phyloP scores from a whole-genome alignment of 2,888 invertebrate species.

The Dynastes grantii region DNA sequence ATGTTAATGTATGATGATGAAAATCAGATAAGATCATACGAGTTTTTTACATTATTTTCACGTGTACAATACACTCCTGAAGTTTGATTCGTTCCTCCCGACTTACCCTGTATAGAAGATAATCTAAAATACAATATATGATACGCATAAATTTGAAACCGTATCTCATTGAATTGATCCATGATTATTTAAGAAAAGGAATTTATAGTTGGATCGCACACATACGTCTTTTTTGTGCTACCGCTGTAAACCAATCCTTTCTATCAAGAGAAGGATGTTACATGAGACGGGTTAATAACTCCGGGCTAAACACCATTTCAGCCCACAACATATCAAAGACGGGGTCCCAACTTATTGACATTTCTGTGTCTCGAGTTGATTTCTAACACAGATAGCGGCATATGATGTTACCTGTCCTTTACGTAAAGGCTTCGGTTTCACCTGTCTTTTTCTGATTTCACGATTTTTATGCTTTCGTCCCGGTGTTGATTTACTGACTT shows the following conservation, averaged over 20 bases:
- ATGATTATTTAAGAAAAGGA: constrained; percentile 1
- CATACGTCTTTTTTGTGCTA: constrained; percentile 32
- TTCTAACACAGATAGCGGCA: constrained; percentile 69
- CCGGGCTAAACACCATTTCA: constrained; percentile 51
- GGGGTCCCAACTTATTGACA: constrained; percentile 68
- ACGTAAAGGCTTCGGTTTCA: constrained; percentile 68
- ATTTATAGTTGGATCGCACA: constrained; percentile 27
- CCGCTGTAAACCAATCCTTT: constrained; percentile 57
- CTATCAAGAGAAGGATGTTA: constrained; percentile 52
- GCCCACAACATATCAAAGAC: constrained; percentile 57
- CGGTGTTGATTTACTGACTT: constrained; percentile 53
- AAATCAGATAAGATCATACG: too few relatives aligned
- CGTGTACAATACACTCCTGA: too few relatives aligned
- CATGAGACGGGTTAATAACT: constrained; percentile 58
- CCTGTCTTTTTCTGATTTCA: constrained; percentile 64
- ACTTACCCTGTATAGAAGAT: too few relatives aligned
- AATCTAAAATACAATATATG: too few relatives aligned
- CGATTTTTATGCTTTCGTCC: constrained; percentile 50
- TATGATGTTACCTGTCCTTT: constrained; percentile 67
- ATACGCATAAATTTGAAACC: too few relatives aligned
- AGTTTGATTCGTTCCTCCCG: too few relatives aligned
- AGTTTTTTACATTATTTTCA: too few relatives aligned
- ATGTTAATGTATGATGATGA: too few relatives aligned
- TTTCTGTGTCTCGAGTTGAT: constrained; percentile 68
- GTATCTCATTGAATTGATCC: not conserved